Percentiles rank a stretch among this genome's conserved stretches.
Conservation (phyloP, 2,113 vertebrate genomes). For the Nycticebus coucang region DNA sequence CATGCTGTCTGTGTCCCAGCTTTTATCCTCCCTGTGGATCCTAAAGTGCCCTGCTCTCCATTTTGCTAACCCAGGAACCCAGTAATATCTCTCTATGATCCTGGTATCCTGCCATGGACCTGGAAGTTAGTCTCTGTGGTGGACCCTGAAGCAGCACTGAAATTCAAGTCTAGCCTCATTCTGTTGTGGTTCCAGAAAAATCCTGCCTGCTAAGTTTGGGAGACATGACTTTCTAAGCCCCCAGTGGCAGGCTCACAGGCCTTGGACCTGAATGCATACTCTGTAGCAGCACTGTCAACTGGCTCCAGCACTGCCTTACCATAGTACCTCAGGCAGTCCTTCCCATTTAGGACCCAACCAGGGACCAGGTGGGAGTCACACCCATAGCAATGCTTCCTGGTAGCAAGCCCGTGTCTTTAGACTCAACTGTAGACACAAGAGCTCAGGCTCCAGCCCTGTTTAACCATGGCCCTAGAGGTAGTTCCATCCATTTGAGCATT, state of each 20-base stretch:
- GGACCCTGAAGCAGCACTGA: neutral
- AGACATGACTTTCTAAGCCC: neutral
- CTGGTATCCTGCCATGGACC: neutral
- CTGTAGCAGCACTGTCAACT: neutral
- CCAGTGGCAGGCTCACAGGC: neutral
- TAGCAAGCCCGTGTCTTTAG: neutral
- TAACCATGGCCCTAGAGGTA: neutral
- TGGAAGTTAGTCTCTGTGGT: neutral
- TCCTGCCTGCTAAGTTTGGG: neutral
- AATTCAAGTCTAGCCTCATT: neutral
- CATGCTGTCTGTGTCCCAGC: neutral
- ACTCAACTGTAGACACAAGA: neutral
- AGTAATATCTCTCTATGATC: neutral
- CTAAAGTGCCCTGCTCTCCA: neutral
- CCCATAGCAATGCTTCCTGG: neutral
- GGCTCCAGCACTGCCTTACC: neutral
- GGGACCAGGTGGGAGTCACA: neutral
- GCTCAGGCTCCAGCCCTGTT: neutral
- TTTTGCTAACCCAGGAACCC: neutral
- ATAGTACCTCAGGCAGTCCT: neutral
- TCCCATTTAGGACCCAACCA: neutral
- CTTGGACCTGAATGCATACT: neutral
- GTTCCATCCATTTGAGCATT: neutral
- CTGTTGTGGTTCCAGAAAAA: neutral
- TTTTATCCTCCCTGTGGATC: neutral